These are phyloP conservation scores for Nibea albiflora DNA, from an alignment of 2,113 vertebrate genomes.

Conservation along the genomic window DNA sequence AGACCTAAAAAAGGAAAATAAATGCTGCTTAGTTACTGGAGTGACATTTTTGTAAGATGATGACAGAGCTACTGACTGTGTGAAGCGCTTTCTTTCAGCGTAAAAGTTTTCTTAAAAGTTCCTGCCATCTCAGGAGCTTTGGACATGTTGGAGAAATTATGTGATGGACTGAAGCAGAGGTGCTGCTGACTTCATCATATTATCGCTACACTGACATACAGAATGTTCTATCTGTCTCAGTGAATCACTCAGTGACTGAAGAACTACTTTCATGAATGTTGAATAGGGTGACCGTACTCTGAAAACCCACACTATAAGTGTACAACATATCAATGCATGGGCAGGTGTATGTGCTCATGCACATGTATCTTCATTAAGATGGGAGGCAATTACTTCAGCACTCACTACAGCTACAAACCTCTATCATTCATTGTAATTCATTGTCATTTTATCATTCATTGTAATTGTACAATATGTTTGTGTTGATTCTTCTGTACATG, in stretches of 20 bases:
- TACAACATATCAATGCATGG: background rate
- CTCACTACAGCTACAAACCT: too few relatives aligned
- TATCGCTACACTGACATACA: background rate
- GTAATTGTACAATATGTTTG: too few relatives aligned
- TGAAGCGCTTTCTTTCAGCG: constrained; percentile 1
- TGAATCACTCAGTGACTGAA: background rate
- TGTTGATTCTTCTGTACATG: too few relatives aligned
- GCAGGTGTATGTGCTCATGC: too few relatives aligned
- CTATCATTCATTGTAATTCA: too few relatives aligned
- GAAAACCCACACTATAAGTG: too few relatives aligned
- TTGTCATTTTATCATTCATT: too few relatives aligned
- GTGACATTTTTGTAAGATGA: constrained; percentile 38
- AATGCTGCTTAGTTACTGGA: constrained; percentile 4
- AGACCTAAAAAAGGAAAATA: background rate
- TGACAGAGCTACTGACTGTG: constrained; percentile 27
- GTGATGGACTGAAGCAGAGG: background rate
- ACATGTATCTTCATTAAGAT: too few relatives aligned
- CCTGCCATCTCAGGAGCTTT: constrained; percentile 6
- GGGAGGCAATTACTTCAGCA: too few relatives aligned
- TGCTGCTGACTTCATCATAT: constrained; percentile 18
- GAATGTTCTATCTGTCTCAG: background rate
- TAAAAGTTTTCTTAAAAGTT: background rate
- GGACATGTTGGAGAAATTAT: background rate
- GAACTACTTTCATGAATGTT: background rate
- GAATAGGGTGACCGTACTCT: too few relatives aligned